Conservation (phyloP, 1,140 invertebrate genomes). For the Orchestia grillus region DNA sequence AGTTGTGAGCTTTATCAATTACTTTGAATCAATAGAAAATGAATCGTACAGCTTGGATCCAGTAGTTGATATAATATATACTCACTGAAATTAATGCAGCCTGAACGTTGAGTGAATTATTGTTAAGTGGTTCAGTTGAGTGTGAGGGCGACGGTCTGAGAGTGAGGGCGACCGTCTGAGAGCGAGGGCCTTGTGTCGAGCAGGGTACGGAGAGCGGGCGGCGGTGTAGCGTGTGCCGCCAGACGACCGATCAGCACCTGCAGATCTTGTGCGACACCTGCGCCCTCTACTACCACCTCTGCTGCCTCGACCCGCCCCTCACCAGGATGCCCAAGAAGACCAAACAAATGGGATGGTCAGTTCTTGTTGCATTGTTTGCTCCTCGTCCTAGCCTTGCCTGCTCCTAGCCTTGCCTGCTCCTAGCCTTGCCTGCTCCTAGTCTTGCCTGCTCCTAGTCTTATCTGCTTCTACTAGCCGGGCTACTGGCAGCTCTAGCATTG, state of each 20-base stretch:
- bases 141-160: too few species aligned
- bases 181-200: too few species aligned
- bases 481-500: too few species aligned
- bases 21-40: too few species aligned
- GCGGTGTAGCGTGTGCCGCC: constrained; percentile 88
- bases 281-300: constrained; percentile 90
- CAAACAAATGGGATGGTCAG: constrained; percentile 91
- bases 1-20: too few species aligned
- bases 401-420: neutral
- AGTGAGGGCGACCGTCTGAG: too few species aligned
- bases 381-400: neutral
- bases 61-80: too few species aligned
- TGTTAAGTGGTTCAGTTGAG: too few species aligned
- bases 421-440: neutral
- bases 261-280: constrained; percentile 96
- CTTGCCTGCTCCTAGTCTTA: neutral
- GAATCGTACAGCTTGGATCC: too few species aligned
- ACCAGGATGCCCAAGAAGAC: constrained; percentile 94
- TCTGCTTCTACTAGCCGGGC: too few species aligned
- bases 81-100: too few species aligned
- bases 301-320: constrained; percentile 92
- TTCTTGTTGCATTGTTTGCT: neutral
- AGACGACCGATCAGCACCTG: constrained; percentile 86
- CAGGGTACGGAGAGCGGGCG: constrained; percentile 68
- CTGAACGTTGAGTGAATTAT: too few species aligned